A percentile compares a stretch with the other conserved stretches of the same genome.
phyloP scores from a whole-genome alignment of 2,888 invertebrate genomes.

The Hedya salicella region DNA sequence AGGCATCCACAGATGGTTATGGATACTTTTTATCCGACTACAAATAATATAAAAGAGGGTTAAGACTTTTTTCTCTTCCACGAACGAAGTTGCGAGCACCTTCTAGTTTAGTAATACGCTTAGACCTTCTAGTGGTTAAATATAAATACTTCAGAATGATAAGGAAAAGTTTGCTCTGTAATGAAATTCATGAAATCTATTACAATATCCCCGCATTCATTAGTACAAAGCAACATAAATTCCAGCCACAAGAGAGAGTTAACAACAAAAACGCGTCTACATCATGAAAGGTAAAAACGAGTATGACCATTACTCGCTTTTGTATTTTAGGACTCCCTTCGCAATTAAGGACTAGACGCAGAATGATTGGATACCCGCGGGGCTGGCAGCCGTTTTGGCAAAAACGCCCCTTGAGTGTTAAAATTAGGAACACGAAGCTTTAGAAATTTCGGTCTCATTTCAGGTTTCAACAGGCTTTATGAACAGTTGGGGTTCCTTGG shows the following conservation, averaged over 20 bases:
- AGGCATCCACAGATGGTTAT: too few relatives aligned
- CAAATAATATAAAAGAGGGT: too few relatives aligned
- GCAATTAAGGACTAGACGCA: slow-evolving; percentile 29
- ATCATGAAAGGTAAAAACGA: slow-evolving; percentile 21
- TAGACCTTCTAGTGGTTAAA: too few relatives aligned
- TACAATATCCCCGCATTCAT: not conserved
- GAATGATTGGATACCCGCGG: slow-evolving; percentile 29
- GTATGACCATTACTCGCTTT: slow-evolving; percentile 25
- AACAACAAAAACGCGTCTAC: slow-evolving; percentile 13
- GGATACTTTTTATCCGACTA: too few relatives aligned
- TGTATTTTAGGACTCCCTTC: slow-evolving; percentile 22
- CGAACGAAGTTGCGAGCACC: too few relatives aligned
- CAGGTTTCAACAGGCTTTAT: slow-evolving; percentile 10
- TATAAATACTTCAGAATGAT: not conserved
- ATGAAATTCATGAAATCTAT: not conserved
- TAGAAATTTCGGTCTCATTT: slow-evolving; percentile 23
- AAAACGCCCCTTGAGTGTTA: slow-evolving; percentile 20
- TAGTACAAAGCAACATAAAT: slow-evolving; percentile 16
- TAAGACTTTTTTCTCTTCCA: too few relatives aligned
- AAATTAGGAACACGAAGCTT: slow-evolving; percentile 27
- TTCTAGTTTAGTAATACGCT: too few relatives aligned
- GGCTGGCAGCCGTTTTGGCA: slow-evolving; percentile 22
- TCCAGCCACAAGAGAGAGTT: slow-evolving; percentile 3
- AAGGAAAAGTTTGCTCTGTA: not conserved
- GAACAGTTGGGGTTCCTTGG: not conserved